Base-by-base conservation (phyloP, 2,888 invertebrate genomes). In the Pheosia tremula region DNA sequence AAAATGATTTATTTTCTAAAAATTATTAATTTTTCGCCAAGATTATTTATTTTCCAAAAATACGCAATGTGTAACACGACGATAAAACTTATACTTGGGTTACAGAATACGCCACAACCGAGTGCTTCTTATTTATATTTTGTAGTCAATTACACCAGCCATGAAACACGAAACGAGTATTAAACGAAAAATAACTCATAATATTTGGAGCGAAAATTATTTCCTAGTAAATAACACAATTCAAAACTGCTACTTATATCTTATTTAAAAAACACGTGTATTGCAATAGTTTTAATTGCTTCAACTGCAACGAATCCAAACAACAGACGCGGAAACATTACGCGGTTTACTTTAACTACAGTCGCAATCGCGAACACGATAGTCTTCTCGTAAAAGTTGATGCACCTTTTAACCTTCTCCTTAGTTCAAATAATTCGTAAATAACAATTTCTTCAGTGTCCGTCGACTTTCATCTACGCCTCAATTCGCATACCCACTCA, bases 121-220 rank as follows among this genome's bases (percentile, higher is more conserved):
- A 24, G 24, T 24, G 24, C 24, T 24, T 24, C 24, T 24, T 1
- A 24, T 24, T 24, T 24, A 24, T 24, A 24, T 1, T 68, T 47
- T n/a, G 47, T 47, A 47, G 47, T 47, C 11, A 47, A 47, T 47
- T 47, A 47, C 47, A 47, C 47, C 47, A 47, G 9, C 11, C 47
- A 71, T 71, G 67, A 73, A 79, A 79, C 77, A 69, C 66, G 67
- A 74, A 74, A 68, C 63, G 66, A 72, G 64, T 69, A 78, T 71
- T 68, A 60, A 59, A 67, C 64, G 59, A 64, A 62, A 65, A 72
- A 75, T 73, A 66, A 60, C 69, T 77, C 68, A 56, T 11, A 68
- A 72, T 69, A 75, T 84, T 81, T 79, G 69, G 83, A 86, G 83
- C 85, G 84, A 76, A 74, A 72, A 83, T 74, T 76, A 68, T 79